phyloP scores from a whole-genome alignment of 2,888 invertebrate species.

The Ophion costatus region DNA sequence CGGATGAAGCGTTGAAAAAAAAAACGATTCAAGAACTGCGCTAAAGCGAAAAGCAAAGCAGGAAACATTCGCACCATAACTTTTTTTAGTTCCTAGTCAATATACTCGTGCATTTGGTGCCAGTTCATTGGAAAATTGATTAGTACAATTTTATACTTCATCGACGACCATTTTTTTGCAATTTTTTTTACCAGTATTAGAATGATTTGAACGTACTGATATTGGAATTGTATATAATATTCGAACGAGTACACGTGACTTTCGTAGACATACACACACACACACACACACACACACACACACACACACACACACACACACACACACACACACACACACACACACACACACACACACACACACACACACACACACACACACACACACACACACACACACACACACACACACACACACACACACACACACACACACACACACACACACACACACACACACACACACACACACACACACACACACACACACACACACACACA shows the following conservation, averaged over 20 bases:
- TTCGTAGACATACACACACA: conserved; percentile 12
- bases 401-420: conserved; percentile 9
- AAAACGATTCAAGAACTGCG: neutral
- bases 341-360: conserved; percentile 9
- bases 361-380: neutral
- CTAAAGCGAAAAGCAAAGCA: neutral
- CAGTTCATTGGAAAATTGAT: conserved; percentile 44
- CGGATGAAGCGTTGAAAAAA: conserved; percentile 9
- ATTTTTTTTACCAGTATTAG: conserved; percentile 59
- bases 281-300: conserved; percentile 17
- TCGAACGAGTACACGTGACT: conserved; percentile 53
- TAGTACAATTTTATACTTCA: conserved; percentile 57
- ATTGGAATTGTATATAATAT: conserved; percentile 62
- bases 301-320: neutral
- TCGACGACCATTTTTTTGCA: conserved; percentile 38
- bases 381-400: conserved; percentile 5
- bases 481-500: neutral
- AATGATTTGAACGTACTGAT: conserved; percentile 48
- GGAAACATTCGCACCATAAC: conserved; percentile 25
- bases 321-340: conserved; percentile 5
- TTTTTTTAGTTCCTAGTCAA: conserved; percentile 61
- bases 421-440: neutral
- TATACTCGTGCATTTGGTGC: conserved; percentile 51
- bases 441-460: conserved; percentile 5
- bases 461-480: conserved; percentile 9